A percentile compares a stretch with the other conserved stretches of the same genome.
These are phyloP conservation scores for Puma concolor DNA, from an alignment of 2,113 vertebrate species.

Conservation along the genomic window DNA sequence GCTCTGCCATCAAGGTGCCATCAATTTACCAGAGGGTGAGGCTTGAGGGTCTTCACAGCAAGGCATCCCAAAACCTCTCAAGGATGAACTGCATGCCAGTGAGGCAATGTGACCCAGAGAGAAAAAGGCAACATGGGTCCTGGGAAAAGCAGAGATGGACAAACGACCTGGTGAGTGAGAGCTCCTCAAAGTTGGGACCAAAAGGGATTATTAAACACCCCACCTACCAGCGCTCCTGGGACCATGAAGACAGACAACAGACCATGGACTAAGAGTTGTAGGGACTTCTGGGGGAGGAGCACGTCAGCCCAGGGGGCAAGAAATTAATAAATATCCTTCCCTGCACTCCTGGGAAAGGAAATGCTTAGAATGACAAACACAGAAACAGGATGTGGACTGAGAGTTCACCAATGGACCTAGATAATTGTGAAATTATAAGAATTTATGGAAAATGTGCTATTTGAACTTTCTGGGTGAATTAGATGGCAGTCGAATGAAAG, in stretches of 20 bases:
- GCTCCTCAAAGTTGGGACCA: not conserved
- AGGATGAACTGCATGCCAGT: not conserved
- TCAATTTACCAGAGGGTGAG: not conserved
- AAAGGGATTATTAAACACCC: not conserved
- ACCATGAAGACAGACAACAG: not conserved
- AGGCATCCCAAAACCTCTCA: not conserved
- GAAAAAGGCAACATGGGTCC: not conserved
- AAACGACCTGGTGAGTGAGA: not conserved
- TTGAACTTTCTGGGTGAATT: slow-evolving; percentile 16
- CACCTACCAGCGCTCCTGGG: not conserved
- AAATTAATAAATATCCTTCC: slow-evolving; percentile 4
- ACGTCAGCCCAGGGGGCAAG: not conserved
- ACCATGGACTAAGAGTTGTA: not conserved
- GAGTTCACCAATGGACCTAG: not conserved
- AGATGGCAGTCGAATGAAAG: not conserved
- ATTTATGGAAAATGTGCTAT: not conserved
- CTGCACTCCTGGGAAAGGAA: not conserved
- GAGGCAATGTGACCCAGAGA: not conserved
- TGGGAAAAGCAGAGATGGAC: not conserved
- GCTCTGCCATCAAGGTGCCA: not conserved
- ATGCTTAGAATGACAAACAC: not conserved
- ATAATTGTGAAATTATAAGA: not conserved
- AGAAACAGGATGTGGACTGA: not conserved
- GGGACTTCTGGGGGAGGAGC: not conserved
- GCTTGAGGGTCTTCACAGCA: not conserved